A percentile compares a stretch with the other conserved stretches of the same genome.
Evolutionary conservation across 2,113 vertebrate species (phyloP).

Genomic region (Prunella himalayana): DNA sequence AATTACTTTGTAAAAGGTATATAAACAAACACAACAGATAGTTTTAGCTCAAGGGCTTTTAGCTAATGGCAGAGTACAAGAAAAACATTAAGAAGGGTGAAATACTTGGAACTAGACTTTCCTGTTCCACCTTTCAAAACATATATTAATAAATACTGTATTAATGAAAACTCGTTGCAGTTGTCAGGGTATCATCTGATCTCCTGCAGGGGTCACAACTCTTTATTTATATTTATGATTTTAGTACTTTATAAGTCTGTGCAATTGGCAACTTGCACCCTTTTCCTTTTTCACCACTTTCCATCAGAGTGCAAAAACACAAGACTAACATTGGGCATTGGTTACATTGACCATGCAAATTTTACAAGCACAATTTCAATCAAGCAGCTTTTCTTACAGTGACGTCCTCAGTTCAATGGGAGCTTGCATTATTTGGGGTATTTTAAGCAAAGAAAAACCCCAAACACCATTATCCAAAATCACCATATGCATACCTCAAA

Average conservation of each 20-base stretch:
- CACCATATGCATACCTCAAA: neutral
- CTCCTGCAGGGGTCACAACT: slow-evolving; percentile 1
- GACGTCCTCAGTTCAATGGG: neutral
- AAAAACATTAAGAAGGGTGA: neutral
- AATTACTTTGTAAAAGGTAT: neutral
- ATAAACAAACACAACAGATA: neutral
- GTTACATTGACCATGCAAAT: neutral
- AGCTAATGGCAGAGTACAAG: neutral
- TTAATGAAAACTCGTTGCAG: neutral
- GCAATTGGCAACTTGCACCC: neutral
- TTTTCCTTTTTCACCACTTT: neutral
- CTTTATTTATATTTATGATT: neutral
- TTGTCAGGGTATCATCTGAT: neutral
- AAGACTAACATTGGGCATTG: neutral
- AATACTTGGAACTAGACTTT: neutral
- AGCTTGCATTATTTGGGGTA: neutral
- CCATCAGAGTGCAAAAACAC: neutral
- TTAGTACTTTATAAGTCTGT: neutral
- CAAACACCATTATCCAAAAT: neutral
- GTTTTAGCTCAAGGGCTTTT: neutral
- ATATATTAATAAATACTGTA: neutral
- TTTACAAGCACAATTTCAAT: neutral
- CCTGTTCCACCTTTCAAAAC: neutral
- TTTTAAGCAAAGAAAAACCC: neutral
- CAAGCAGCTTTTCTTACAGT: neutral